These are phyloP conservation scores for Microhierax caerulescens DNA, from an alignment of 2,797 vertebrate species.

Conservation along the genomic window DNA sequence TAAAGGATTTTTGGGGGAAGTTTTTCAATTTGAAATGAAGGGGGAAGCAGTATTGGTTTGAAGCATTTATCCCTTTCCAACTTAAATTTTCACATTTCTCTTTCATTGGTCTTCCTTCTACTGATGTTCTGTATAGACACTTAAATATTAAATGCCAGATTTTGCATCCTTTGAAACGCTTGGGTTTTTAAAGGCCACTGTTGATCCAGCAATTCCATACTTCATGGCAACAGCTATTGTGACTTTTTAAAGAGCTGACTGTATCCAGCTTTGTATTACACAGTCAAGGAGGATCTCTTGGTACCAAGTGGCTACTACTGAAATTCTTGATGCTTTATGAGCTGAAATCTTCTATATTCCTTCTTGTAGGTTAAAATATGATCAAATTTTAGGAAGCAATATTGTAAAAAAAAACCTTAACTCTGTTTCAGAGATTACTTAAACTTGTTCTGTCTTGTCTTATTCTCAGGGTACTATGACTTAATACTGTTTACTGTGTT, in stretches of 20 bases:
- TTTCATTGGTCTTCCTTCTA: background rate
- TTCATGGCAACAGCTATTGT: background rate
- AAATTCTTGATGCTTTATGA: background rate
- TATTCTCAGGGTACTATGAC: background rate
- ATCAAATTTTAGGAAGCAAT: background rate
- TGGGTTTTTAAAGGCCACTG: background rate
- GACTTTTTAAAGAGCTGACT: background rate
- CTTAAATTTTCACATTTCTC: background rate
- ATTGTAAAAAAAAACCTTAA: background rate
- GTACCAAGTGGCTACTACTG: background rate
- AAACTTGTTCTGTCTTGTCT: background rate
- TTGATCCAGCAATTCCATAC: background rate
- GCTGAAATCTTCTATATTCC: background rate
- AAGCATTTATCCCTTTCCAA: background rate
- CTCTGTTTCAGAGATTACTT: background rate
- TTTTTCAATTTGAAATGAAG: background rate
- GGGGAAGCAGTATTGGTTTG: background rate
- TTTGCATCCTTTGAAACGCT: background rate
- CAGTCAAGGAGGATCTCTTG: background rate
- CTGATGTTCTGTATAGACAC: background rate
- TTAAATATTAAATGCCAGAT: background rate
- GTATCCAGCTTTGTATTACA: accelerated
- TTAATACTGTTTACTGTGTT: background rate
- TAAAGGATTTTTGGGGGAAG: background rate
- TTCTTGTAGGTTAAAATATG: background rate